Percentiles rank a stretch among this genome's conserved stretches.
Conservation (phyloP, 2,113 vertebrate species). For the Acinonyx jubatus region DNA sequence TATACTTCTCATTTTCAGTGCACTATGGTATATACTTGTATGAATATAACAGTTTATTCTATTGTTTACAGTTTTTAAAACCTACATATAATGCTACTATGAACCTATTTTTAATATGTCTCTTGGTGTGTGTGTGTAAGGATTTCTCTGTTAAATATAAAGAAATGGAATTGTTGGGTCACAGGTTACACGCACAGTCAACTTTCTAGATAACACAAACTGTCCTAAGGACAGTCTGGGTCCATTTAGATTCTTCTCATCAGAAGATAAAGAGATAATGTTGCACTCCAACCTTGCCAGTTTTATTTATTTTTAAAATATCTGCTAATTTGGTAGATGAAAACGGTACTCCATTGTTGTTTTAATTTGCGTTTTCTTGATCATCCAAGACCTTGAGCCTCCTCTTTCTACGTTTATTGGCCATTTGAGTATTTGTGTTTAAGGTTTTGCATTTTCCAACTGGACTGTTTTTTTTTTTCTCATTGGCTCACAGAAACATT, state of each 20-base stretch:
- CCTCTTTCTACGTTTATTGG: background rate
- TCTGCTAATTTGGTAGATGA: background rate
- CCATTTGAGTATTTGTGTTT: background rate
- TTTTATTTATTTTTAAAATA: background rate
- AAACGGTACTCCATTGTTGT: background rate
- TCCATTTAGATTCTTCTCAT: background rate
- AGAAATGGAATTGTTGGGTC: background rate
- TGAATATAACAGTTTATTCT: background rate
- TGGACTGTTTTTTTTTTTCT: background rate
- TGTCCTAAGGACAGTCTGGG: background rate
- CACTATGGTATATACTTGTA: background rate
- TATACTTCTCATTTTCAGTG: background rate
- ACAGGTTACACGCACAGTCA: background rate
- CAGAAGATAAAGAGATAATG: background rate
- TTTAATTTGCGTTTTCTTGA: background rate
- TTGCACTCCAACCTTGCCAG: background rate
- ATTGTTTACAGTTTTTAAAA: background rate
- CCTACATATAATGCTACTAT: background rate
- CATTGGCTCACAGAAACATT: background rate
- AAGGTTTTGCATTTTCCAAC: background rate
- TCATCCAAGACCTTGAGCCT: background rate
- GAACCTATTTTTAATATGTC: background rate
- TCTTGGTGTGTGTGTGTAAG: background rate
- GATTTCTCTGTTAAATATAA: background rate
- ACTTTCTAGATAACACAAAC: background rate